Percentiles rank a stretch among this genome's conserved stretches.
Evolutionary conservation across 2,113 vertebrate genomes (phyloP).

Genomic region (Ageneiosus marmoratus): DNA sequence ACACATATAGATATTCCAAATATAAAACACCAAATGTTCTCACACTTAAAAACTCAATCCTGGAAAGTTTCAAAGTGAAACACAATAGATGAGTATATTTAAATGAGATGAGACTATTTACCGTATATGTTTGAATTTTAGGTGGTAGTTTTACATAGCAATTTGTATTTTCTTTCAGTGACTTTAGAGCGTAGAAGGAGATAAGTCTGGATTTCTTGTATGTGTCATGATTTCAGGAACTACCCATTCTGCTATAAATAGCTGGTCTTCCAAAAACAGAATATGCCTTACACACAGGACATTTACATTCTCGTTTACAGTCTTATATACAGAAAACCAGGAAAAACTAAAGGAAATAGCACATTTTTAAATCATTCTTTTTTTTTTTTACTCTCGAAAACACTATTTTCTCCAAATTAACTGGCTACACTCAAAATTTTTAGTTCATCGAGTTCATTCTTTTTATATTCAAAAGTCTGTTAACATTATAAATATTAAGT

Average conservation of each 20-base stretch:
- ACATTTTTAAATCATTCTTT: no score
- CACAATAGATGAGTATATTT: neutral
- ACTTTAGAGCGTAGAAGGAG: neutral
- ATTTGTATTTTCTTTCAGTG: neutral
- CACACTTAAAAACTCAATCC: neutral
- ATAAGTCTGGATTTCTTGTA: conserved; percentile 1
- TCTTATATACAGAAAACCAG: neutral
- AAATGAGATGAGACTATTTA: neutral
- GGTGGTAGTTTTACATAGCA: neutral
- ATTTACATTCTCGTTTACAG: neutral
- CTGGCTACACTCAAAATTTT: no score
- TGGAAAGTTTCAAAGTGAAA: neutral
- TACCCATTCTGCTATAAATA: neutral
- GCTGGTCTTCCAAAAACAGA: neutral
- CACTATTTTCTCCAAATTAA: no score
- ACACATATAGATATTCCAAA: neutral
- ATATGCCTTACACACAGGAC: neutral
- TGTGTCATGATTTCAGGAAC: neutral
- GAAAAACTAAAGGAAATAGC: no score
- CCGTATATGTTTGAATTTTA: neutral
- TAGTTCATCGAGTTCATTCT: no score
- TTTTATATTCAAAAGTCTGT: no score
- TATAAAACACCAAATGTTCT: neutral
- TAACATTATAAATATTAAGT: no score
- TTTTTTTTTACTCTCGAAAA: no score